Conservation (phyloP, 1,140 invertebrate genomes). For the Microplitis demolitor region DNA sequence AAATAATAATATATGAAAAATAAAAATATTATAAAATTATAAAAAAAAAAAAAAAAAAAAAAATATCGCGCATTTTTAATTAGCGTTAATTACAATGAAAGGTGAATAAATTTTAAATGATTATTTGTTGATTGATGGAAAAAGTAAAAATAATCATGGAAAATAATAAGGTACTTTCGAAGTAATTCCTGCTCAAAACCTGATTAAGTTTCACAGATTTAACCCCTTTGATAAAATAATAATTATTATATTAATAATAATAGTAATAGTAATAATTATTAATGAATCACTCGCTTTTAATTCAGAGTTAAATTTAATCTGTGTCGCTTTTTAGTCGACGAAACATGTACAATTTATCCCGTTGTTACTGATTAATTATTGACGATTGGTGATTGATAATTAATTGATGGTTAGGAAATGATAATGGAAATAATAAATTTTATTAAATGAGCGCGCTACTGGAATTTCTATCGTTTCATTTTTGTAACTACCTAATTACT, state of each 20-base stretch:
- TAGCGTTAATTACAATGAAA: background rate
- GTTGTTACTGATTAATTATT: constrained; percentile 45
- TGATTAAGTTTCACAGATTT: constrained; percentile 58
- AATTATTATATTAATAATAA: background rate
- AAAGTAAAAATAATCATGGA: background rate
- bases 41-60: constrained; percentile 47
- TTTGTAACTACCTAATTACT: background rate
- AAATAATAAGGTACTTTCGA: constrained; percentile 29
- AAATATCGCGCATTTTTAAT: constrained; percentile 15
- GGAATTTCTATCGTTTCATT: constrained; percentile 29
- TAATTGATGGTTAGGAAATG: too few species aligned
- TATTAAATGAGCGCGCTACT: constrained; percentile 22
- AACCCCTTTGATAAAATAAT: constrained; percentile 27
- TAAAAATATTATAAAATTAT: constrained; percentile 8
- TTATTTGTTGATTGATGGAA: background rate
- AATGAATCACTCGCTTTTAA: constrained; percentile 23
- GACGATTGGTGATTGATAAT: too few species aligned
- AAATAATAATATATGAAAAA: constrained; percentile 7
- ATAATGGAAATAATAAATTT: constrained; percentile 18
- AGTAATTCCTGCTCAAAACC: constrained; percentile 39
- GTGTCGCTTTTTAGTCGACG: background rate
- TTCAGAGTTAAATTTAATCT: background rate
- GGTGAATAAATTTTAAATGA: background rate
- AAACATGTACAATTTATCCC: constrained; percentile 47
- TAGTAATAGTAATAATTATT: constrained; percentile 18